These are phyloP conservation scores for Phyllotreta cruciferae DNA, from an alignment of 2,888 invertebrate species.

Conservation along the genomic window DNA sequence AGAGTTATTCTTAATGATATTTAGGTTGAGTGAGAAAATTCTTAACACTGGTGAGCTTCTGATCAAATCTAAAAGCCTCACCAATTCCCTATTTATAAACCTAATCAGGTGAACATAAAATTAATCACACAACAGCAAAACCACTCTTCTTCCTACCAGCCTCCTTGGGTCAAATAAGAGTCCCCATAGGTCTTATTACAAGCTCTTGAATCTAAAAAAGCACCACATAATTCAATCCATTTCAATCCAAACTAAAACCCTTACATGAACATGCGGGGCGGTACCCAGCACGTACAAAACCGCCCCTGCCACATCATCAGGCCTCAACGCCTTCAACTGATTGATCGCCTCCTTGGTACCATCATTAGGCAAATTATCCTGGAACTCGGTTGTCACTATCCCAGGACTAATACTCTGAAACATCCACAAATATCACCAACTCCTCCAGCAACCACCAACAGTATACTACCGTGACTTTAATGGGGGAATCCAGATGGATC, in stretches of 20 bases:
- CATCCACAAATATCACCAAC: not conserved
- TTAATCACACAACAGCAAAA: too few species aligned
- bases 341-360: slow-evolving; percentile 31
- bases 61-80: too few species aligned
- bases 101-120: too few species aligned
- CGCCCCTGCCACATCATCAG: slow-evolving; percentile 45
- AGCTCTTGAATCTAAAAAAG: slow-evolving; percentile 37
- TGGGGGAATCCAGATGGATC: slow-evolving; percentile 32
- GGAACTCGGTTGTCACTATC: slow-evolving; percentile 42
- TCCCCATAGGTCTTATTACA: slow-evolving; percentile 35
- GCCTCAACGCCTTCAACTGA: slow-evolving; percentile 27
- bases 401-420: slow-evolving; percentile 51
- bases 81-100: too few species aligned
- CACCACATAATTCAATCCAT: not conserved
- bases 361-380: slow-evolving; percentile 32
- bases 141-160: too few species aligned
- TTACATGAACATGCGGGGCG: slow-evolving; percentile 44
- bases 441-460: not conserved
- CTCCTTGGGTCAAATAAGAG: slow-evolving; percentile 23
- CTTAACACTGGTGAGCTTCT: too few species aligned
- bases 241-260: not conserved
- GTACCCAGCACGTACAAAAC: slow-evolving; percentile 44
- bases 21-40: too few species aligned
- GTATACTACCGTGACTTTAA: slow-evolving; percentile 45
- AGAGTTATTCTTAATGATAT: too few species aligned